phyloP scores from a whole-genome alignment of 2,113 vertebrate genomes.

The Spilogale gracilis region DNA sequence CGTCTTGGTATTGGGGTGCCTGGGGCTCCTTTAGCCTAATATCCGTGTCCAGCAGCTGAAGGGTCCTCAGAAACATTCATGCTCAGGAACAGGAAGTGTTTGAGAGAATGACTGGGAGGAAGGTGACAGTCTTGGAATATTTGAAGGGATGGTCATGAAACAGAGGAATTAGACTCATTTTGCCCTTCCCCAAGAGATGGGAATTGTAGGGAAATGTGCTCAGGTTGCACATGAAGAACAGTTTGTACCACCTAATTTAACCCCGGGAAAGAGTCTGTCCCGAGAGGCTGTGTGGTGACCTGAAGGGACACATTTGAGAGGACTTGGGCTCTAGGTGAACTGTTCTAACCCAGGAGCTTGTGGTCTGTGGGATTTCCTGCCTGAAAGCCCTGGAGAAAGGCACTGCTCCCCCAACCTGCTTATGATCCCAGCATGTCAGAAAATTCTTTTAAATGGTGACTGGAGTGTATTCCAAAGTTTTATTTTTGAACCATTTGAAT shows the following conservation, averaged over 20 bases:
- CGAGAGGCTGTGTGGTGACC: background rate
- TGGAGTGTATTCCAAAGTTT: background rate
- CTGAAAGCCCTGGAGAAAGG: rapidly evolving
- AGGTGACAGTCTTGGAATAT: background rate
- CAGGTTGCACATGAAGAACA: background rate
- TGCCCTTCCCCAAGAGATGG: background rate
- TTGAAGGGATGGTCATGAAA: background rate
- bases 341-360: background rate
- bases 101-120: background rate
- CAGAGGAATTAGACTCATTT: background rate
- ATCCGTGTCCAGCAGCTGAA: rapidly evolving
- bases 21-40: background rate
- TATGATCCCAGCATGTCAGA: background rate
- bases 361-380: background rate
- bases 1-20: rapidly evolving
- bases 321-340: background rate
- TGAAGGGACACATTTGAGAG: rapidly evolving
- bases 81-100: rapidly evolving
- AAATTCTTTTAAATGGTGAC: background rate
- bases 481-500: constrained; percentile 50
- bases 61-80: background rate
- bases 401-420: rapidly evolving
- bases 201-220: background rate
- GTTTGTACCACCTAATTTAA: background rate
- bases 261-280: background rate